phyloP scores from a whole-genome alignment of 2,797 vertebrate species.

The Coccyzus lansbergi region DNA sequence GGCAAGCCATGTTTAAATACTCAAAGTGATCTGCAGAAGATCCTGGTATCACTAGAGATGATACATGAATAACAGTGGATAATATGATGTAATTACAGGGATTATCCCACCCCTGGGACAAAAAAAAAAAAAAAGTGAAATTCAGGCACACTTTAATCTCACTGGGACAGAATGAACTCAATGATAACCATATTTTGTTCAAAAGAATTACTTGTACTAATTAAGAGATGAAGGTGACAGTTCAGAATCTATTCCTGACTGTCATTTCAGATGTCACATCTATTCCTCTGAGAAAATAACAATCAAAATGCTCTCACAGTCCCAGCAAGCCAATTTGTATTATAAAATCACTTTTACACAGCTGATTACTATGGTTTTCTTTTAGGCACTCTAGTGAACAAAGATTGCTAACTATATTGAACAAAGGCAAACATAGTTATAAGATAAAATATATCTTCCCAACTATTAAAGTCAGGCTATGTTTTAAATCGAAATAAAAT shows the following conservation, averaged over 20 bases:
- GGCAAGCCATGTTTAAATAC: constrained; percentile 8
- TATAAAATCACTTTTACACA: not conserved
- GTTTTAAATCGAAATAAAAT: accelerated
- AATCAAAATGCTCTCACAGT: not conserved
- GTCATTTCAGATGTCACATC: constrained; percentile 52
- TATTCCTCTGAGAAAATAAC: constrained; percentile 44
- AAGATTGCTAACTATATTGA: not conserved
- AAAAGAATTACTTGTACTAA: constrained; percentile 58
- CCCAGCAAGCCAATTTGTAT: constrained; percentile 11
- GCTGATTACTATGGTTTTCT: not conserved
- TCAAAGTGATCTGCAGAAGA: constrained; percentile 46
- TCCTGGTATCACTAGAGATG: constrained; percentile 20
- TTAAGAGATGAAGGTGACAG: constrained; percentile 66
- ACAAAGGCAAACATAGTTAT: not conserved
- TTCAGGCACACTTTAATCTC: constrained; percentile 59
- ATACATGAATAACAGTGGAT: constrained; percentile 26
- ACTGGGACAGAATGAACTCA: constrained; percentile 34
- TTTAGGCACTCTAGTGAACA: not conserved
- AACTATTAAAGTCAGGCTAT: not conserved
- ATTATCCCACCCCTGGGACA: constrained; percentile 56
- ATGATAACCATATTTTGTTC: constrained; percentile 47
- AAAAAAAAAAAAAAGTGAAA: not conserved
- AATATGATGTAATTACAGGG: constrained; percentile 62
- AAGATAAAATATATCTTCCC: not conserved
- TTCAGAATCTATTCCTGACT: constrained; percentile 52